Base-by-base conservation (phyloP, 2,113 vertebrate genomes). In the Odobenus rosmarus region DNA sequence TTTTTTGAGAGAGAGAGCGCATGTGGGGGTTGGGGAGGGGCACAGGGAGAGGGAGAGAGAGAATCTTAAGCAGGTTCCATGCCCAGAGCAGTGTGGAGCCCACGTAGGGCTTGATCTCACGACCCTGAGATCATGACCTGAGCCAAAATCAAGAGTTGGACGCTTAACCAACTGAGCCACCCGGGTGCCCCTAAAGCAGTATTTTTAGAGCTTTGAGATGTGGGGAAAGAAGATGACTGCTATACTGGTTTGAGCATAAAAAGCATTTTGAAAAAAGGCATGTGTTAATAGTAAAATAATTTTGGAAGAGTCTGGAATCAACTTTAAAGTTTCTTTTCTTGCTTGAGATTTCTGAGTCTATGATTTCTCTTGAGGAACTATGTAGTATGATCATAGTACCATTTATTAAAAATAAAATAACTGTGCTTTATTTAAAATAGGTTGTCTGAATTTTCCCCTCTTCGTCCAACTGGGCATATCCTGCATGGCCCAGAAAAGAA, bases 251-350 rank as follows among this genome's bases (percentile, higher is more conserved):
- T 91, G 46, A 96, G 28, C 5, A 82, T 61, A 94, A 49, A 67
- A 89, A 82, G 18, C 8, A 80, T 71, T 88, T 72, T 79, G 55
- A 59, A 49, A 93, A 92, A 94, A 39, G 42, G 11, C 19, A 77
- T 21, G 23, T n/a, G 13, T 51, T 57, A 93, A 59, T 3, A 85
- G 12, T 87, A 91, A 96, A 86, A 86, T 16, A 74, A 72, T 33
- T 96, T 51, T 67, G 57, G 57, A 93, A 91, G 36, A 80, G 19
- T 76, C 11, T 14, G 49, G 62, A 88, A 21, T 88, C 74, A 90
- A 82, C 7, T 21, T 62, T 57, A 42, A 88, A 71, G 51, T 74
- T 95, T 55, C 9, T 77, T 85, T 92, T 62, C 8, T 90, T 31
- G 19, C 1, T 67, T 79, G 16, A 82, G n/a, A 91, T 72, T 83